phyloP scores from a whole-genome alignment of 2,888 invertebrate species.

The Lymantria monacha region DNA sequence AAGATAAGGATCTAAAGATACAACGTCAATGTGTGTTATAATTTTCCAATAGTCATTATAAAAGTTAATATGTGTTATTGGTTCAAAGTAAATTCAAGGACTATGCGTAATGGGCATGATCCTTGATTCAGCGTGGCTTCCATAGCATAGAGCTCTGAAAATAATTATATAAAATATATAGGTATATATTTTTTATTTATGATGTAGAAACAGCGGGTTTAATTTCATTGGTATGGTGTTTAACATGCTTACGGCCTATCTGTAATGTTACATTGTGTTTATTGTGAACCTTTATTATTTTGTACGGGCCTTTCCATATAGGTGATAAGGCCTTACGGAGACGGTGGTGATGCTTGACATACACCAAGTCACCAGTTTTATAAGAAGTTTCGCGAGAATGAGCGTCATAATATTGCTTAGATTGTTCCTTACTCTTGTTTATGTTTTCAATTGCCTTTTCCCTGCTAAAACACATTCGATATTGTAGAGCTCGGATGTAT shows the following conservation, averaged over 20 bases:
- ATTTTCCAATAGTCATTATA: too few relatives aligned
- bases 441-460: conserved; percentile 16
- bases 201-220: conserved; percentile 4
- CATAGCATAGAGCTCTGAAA: neutral
- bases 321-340: conserved; percentile 22
- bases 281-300: conserved; percentile 22
- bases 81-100: too few relatives aligned
- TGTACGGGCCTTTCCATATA: too few relatives aligned
- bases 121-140: too few relatives aligned
- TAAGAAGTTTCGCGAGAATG: conserved; percentile 1
- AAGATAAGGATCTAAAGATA: conserved; percentile 13
- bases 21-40: too few relatives aligned
- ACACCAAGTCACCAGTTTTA: conserved; percentile 15
- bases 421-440: conserved; percentile 29
- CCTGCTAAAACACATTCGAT: conserved; percentile 29
- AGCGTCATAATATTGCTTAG: conserved; percentile 33
- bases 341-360: conserved; percentile 23
- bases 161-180: neutral
- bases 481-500: conserved; percentile 32
- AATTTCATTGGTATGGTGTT: conserved; percentile 12
- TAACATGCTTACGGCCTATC: conserved; percentile 1
- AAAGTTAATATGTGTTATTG: too few relatives aligned
- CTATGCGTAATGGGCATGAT: too few relatives aligned
- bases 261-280: conserved; percentile 17
- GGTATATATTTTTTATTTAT: too few relatives aligned